These are phyloP conservation scores for Polypedilum vanderplanki DNA, from an alignment of 1,140 invertebrate species.

Conservation along the genomic window DNA sequence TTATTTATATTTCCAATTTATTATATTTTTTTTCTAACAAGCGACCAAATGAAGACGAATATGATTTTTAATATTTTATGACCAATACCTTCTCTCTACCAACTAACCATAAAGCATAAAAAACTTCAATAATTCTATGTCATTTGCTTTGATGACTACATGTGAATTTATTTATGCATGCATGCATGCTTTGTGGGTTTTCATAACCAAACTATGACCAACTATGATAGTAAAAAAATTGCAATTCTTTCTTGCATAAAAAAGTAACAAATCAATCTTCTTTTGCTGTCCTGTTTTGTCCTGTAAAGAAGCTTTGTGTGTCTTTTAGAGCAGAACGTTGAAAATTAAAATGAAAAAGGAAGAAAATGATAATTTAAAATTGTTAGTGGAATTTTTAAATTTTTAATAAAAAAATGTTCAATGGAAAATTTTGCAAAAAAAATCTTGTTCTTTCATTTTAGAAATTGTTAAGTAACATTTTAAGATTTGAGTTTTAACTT, in stretches of 20 bases:
- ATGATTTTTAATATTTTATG: slow-evolving; percentile 9
- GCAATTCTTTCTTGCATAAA: slow-evolving; percentile 19
- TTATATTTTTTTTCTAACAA: background rate
- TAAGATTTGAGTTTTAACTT: too few species aligned
- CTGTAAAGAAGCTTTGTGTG: background rate
- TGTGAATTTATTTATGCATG: too few species aligned
- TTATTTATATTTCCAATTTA: too few species aligned
- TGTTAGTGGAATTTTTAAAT: too few species aligned
- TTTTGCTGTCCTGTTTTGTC: background rate
- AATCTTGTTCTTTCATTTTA: too few species aligned
- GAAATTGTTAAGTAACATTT: too few species aligned
- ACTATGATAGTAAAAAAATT: background rate
- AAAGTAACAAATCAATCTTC: slow-evolving; percentile 18
- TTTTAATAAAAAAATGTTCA: too few species aligned
- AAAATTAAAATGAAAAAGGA: background rate
- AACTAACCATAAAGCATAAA: background rate
- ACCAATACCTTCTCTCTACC: background rate
- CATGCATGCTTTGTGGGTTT: too few species aligned
- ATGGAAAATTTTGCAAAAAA: too few species aligned
- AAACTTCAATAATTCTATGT: slow-evolving; percentile 6
- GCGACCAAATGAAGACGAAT: background rate
- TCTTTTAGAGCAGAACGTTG: background rate
- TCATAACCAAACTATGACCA: too few species aligned
- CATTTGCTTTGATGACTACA: background rate
- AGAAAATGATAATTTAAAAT: background rate